Conservation (phyloP, 1,140 invertebrate species). For the Trichonephila clavipes region DNA sequence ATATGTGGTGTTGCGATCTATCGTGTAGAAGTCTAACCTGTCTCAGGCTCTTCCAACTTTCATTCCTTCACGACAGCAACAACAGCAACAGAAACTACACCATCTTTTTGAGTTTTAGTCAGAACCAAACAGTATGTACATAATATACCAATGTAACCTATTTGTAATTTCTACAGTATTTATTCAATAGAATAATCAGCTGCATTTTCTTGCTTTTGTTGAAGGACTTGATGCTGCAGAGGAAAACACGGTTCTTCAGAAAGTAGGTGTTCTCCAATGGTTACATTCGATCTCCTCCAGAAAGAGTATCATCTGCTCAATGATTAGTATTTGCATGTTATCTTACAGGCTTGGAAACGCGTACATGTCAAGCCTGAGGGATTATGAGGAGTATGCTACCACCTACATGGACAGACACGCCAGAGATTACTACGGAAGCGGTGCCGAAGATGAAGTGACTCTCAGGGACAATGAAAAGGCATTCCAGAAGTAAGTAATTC, state of each 20-base stretch:
- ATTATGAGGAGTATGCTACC: conserved; percentile 89
- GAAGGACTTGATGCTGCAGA: background rate
- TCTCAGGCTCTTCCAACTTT: too few species aligned
- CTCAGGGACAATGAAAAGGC: conserved; percentile 88
- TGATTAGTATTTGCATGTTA: too few species aligned
- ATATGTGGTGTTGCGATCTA: too few species aligned
- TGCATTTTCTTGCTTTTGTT: background rate
- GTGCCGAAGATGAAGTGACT: conserved; percentile 90
- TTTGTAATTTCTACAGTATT: background rate
- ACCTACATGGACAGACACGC: conserved; percentile 85
- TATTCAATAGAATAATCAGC: background rate
- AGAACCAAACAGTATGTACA: too few species aligned
- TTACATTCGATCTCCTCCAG: background rate
- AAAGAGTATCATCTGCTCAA: too few species aligned
- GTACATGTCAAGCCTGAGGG: conserved; percentile 83
- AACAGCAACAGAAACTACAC: too few species aligned
- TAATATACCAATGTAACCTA: too few species aligned
- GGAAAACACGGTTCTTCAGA: background rate
- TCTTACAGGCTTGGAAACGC: background rate
- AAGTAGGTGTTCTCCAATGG: background rate
- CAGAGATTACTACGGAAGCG: conserved; percentile 92
- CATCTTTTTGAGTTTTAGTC: too few species aligned
- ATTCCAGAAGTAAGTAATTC: conserved; percentile 86
- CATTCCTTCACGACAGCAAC: too few species aligned
- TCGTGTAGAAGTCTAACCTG: too few species aligned